A percentile compares a stretch with the other conserved stretches of the same genome.
phyloP scores from a whole-genome alignment of 2,113 vertebrate species.

The Pelobates fuscus region DNA sequence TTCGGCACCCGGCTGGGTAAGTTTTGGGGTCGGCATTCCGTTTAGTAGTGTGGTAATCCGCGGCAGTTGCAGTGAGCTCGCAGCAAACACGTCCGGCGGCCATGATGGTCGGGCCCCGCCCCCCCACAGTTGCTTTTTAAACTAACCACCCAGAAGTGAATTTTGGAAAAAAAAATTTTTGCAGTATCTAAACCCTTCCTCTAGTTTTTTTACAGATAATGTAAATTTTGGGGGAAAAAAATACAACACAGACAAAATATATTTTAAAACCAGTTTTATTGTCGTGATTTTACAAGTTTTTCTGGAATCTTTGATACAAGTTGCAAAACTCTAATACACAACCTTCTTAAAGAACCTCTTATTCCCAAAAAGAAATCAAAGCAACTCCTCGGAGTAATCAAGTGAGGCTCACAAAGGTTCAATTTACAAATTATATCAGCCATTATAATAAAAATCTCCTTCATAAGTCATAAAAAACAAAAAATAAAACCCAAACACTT shows the following conservation, averaged over 20 bases:
- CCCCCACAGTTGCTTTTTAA: too few relatives aligned
- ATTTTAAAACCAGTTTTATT: slow-evolving; percentile 83
- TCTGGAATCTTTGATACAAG: slow-evolving; percentile 76
- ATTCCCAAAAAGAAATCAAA: slow-evolving; percentile 65
- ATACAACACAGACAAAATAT: slow-evolving; percentile 62
- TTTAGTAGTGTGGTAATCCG: too few relatives aligned
- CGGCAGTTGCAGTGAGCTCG: too few relatives aligned
- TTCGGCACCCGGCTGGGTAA: too few relatives aligned
- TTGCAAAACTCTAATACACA: slow-evolving; percentile 87
- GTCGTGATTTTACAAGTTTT: slow-evolving; percentile 80
- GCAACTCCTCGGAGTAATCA: slow-evolving; percentile 72
- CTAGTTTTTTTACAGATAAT: too few relatives aligned
- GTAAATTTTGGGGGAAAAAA: too few relatives aligned
- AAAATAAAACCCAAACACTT: slow-evolving; percentile 63
- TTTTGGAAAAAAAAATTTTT: too few relatives aligned
- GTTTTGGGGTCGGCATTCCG: too few relatives aligned
- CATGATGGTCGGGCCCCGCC: too few relatives aligned
- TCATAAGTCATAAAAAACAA: slow-evolving; percentile 69
- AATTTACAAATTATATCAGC: slow-evolving; percentile 77
- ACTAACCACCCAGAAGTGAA: too few relatives aligned
- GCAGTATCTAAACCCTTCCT: too few relatives aligned
- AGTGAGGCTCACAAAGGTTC: slow-evolving; percentile 70
- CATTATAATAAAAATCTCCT: slow-evolving; percentile 75
- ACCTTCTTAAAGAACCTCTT: slow-evolving; percentile 73
- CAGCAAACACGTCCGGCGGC: too few relatives aligned